Base-by-base conservation (phyloP, 35 echinoderm and acorn worm species). In the Anneissia japonica region DNA sequence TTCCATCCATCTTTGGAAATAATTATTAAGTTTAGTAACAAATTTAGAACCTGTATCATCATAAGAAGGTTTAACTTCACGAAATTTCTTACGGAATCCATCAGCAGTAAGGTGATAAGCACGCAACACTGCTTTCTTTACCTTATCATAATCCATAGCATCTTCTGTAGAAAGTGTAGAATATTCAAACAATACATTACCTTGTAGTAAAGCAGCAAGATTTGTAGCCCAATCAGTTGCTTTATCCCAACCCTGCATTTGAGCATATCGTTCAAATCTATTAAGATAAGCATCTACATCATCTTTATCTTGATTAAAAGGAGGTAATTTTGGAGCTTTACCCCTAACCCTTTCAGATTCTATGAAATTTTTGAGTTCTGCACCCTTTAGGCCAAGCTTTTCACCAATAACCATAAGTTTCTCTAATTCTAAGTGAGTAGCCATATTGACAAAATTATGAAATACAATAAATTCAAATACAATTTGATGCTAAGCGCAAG, bases 281-380 rank as follows among this genome's bases (percentile, higher is more conserved):
- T 84, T 36, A n/a, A 89, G 79, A 78, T 93, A 92, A 0, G 91
- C 86, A 72, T 93, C 91, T 17, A 93, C 30, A 37, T 89, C 80
- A 79, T 93, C 86, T 78, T 78, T 83, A 30, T 46, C 40, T 84
- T 93, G 75, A n/a, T 89, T 36, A 76, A 88, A 93, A 3, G 43
- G 16, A 0, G 86, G 91, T 28, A 93, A 33, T 80, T 93, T 93
- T 51, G 86, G 86, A 17, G 51, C 35, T 74, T 41, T 81, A 39
- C 28, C 85, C 55, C n/a, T n/a, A n/a, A n/a, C n/a, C n/a, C n/a
- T n/a, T n/a, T n/a, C n/a, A n/a, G n/a, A n/a, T n/a, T n/a, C n/a
- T n/a, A n/a, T n/a, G n/a, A n/a, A n/a, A n/a, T n/a, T n/a, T n/a
- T n/a, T n/a, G n/a, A n/a, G n/a, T n/a, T n/a, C n/a, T n/a, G n/a